Percentiles rank a stretch among this genome's conserved stretches.
These are phyloP conservation scores for Leptopilina drosophilae DNA, from an alignment of 2,888 invertebrate species.

Conservation along the genomic window DNA sequence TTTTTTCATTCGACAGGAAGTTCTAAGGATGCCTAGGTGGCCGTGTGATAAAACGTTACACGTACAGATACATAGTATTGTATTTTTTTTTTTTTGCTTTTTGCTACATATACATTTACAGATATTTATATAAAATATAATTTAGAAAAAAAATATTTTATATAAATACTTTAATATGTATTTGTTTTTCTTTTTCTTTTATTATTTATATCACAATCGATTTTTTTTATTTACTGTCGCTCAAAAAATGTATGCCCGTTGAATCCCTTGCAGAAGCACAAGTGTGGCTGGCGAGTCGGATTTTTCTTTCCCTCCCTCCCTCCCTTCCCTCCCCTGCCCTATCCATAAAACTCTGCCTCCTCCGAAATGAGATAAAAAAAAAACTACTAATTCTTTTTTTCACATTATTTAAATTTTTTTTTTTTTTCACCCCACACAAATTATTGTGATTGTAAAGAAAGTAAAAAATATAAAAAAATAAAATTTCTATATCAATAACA, in stretches of 20 bases:
- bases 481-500: background rate
- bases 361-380: background rate
- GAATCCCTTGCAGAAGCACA: constrained; percentile 75
- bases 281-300: constrained; percentile 61
- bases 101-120: constrained; percentile 49
- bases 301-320: background rate
- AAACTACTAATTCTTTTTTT: no score
- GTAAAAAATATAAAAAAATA: background rate
- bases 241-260: constrained; percentile 73
- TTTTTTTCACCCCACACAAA: no score
- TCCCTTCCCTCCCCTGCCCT: background rate
- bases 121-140: constrained; percentile 55
- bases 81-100: no score
- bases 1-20: constrained; percentile 64
- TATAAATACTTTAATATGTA: constrained; percentile 42
- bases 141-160: background rate
- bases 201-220: constrained; percentile 64
- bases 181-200: constrained; percentile 53
- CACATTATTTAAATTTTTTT: no score
- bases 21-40: constrained; percentile 72
- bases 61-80: constrained; percentile 48
- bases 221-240: constrained; percentile 63
- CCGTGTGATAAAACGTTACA: constrained; percentile 55
- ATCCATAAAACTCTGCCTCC: constrained; percentile 20
- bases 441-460: no score